Conservation (phyloP, 1,140 invertebrate species). For the Drosophila setifemur region DNA sequence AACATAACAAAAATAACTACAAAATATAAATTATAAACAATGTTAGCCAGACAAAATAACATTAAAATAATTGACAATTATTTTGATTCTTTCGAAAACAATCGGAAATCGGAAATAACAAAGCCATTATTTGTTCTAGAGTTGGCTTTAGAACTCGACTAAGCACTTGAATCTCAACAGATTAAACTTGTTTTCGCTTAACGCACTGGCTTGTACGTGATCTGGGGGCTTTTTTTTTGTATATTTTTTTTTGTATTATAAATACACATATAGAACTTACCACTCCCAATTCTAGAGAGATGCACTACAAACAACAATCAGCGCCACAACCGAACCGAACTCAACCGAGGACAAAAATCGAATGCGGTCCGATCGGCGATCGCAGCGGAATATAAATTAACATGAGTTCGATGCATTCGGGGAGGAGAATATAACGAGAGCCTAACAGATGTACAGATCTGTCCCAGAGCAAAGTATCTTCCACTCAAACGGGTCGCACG, state of each 20-base stretch:
- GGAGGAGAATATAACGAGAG: neutral
- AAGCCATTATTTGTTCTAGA: too few species aligned
- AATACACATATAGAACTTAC: neutral
- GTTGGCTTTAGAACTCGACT: too few species aligned
- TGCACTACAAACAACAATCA: neutral
- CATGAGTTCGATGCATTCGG: neutral
- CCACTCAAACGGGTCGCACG: neutral
- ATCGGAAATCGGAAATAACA: neutral
- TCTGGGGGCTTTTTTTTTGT: too few species aligned
- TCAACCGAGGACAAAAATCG: constrained; percentile 7
- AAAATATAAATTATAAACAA: too few species aligned
- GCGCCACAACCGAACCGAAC: neutral
- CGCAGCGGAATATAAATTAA: neutral
- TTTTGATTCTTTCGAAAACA: too few species aligned
- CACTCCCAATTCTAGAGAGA: neutral
- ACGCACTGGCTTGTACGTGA: too few species aligned
- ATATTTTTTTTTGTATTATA: neutral
- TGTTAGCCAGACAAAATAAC: too few species aligned
- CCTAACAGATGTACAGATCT: neutral
- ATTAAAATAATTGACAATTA: too few species aligned
- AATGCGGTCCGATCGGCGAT: neutral
- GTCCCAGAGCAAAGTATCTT: neutral
- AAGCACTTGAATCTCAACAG: neutral
- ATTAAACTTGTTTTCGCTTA: neutral
- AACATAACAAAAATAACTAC: neutral